Percentiles rank a stretch among this genome's conserved stretches.
These are phyloP conservation scores for Nestor notabilis DNA, from an alignment of 2,113 vertebrate genomes.

Conservation along the genomic window DNA sequence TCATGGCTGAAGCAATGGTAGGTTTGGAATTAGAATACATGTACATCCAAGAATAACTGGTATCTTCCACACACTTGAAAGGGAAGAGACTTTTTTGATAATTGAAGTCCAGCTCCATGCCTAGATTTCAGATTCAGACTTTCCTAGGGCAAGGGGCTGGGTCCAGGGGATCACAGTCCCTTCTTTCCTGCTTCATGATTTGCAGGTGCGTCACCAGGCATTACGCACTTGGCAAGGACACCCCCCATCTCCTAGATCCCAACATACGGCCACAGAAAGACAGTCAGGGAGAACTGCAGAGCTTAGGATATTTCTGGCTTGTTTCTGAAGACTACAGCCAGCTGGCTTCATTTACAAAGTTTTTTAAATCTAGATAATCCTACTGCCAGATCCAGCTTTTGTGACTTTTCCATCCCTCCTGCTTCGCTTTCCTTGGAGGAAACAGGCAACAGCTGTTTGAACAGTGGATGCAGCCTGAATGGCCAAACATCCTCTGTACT, in stretches of 20 bases:
- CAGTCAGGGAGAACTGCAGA: not conserved
- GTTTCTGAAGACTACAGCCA: constrained; percentile 46
- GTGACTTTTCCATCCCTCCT: constrained; percentile 53
- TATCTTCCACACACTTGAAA: not conserved
- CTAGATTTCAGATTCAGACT: not conserved
- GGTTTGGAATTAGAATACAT: not conserved
- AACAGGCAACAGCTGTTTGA: constrained; percentile 46
- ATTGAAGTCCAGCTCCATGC: not conserved
- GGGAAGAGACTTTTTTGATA: not conserved
- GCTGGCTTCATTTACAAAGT: constrained; percentile 62
- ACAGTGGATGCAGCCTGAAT: not conserved
- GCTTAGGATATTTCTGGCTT: constrained; percentile 59
- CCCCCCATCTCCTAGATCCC: constrained; percentile 5
- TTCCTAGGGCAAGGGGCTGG: not conserved
- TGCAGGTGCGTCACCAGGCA: constrained; percentile 16
- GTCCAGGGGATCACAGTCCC: not conserved
- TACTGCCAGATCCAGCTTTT: constrained; percentile 53
- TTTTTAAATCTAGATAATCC: constrained; percentile 64
- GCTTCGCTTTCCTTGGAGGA: constrained; percentile 53
- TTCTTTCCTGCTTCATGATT: constrained; percentile 3
- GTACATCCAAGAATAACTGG: not conserved
- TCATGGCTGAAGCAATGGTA: not conserved
- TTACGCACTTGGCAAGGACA: constrained; percentile 37
- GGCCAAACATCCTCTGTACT: constrained; percentile 10
- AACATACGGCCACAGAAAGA: constrained; percentile 40